Percentiles rank a stretch among this genome's conserved stretches.
phyloP scores from a whole-genome alignment of 2,888 invertebrate species.

The Hirtodrosophila confusa region DNA sequence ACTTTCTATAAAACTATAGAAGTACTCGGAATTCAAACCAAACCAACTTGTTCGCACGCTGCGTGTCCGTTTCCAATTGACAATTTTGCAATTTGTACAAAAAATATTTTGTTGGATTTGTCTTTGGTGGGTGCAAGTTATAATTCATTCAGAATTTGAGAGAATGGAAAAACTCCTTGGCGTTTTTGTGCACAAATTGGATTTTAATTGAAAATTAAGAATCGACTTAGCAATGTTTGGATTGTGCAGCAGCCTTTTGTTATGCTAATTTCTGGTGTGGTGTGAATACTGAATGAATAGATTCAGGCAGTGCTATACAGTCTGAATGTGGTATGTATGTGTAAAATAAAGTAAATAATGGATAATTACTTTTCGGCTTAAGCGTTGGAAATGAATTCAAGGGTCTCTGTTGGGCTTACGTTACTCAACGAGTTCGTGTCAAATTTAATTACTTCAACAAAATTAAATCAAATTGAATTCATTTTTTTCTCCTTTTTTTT shows the following conservation, averaged over 20 bases:
- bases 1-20: not conserved
- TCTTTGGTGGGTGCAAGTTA: constrained; percentile 35
- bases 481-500: constrained; percentile 14
- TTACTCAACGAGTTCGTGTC: constrained; percentile 30
- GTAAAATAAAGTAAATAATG: constrained; percentile 76
- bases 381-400: constrained; percentile 48
- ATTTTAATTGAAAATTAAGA: constrained; percentile 80
- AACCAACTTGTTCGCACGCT: constrained; percentile 32
- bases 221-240: constrained; percentile 79
- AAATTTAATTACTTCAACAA: constrained; percentile 61
- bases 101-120: constrained; percentile 21
- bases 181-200: constrained; percentile 74
- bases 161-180: constrained; percentile 35
- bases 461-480: constrained; percentile 51
- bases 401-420: constrained; percentile 9
- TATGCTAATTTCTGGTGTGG: constrained; percentile 68
- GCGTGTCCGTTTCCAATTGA: constrained; percentile 39
- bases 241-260: constrained; percentile 76
- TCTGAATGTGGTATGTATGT: constrained; percentile 22
- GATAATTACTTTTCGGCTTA: constrained; percentile 78
- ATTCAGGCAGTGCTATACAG: constrained; percentile 28
- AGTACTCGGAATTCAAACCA: constrained; percentile 20
- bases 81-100: constrained; percentile 31
- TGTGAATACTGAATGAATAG: constrained; percentile 57
- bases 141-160: constrained; percentile 45